Evolutionary conservation across 2,113 vertebrate species (phyloP).

Genomic region (Eulacestoma nigropectus): DNA sequence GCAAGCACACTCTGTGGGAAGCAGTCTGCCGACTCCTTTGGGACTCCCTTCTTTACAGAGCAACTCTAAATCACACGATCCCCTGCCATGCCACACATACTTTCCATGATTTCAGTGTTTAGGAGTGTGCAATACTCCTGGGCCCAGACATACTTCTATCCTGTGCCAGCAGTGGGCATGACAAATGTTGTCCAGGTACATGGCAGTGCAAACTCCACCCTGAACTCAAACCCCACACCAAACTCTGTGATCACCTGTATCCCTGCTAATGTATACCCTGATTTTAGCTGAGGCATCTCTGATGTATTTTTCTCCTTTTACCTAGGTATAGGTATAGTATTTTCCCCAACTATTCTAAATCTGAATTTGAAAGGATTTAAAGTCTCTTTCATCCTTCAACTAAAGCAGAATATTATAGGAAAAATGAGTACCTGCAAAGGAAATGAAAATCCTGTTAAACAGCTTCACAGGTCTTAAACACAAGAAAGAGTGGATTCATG

Average conservation of each 20-base stretch:
- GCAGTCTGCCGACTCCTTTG: rapidly evolving
- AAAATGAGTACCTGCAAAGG: neutral
- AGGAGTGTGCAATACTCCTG: neutral
- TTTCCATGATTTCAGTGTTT: neutral
- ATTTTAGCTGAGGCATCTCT: neutral
- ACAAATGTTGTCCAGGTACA: neutral
- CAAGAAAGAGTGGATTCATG: neutral
- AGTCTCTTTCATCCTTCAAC: neutral
- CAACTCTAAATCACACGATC: rapidly evolving
- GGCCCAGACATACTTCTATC: neutral
- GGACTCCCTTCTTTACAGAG: neutral
- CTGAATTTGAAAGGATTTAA: neutral
- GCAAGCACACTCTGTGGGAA: rapidly evolving
- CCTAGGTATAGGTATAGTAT: neutral
- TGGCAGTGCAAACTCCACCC: neutral
- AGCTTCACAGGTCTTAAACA: neutral
- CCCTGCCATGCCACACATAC: neutral
- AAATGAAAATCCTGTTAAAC: neutral
- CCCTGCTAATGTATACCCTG: neutral
- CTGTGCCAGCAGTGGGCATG: neutral
- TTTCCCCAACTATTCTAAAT: neutral
- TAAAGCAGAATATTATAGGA: neutral
- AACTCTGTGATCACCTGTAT: neutral
- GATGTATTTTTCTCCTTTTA: neutral
- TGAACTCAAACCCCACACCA: neutral